A percentile compares a stretch with the other conserved stretches of the same genome.
Evolutionary conservation across 2,797 vertebrate species (phyloP).

Genomic region (Myripristis jacobus): DNA sequence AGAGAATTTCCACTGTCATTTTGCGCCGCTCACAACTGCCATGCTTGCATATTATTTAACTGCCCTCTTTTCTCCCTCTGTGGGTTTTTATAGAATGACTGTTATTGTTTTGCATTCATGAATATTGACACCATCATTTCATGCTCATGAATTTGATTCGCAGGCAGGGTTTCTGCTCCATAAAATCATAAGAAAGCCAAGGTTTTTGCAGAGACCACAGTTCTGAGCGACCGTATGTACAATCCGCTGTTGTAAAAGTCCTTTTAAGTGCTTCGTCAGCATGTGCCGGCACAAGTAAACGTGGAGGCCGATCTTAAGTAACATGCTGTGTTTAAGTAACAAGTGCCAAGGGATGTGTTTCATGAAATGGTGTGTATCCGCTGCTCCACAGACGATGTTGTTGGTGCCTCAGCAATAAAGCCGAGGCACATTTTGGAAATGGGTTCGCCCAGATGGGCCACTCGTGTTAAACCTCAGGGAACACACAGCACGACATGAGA

Average conservation of each 20-base stretch:
- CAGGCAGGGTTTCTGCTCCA: slow-evolving; percentile 1
- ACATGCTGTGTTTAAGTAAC: slow-evolving; percentile 27
- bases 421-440: slow-evolving; percentile 37
- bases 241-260: background rate
- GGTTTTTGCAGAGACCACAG: slow-evolving; percentile 9
- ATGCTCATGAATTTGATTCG: slow-evolving; percentile 15
- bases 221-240: slow-evolving; percentile 3
- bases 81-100: slow-evolving; percentile 7
- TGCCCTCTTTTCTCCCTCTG: background rate
- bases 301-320: slow-evolving; percentile 26
- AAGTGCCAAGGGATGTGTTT: slow-evolving; percentile 38
- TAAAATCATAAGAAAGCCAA: slow-evolving; percentile 1
- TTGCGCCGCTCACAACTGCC: background rate
- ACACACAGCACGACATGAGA: background rate
- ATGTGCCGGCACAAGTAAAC: background rate
- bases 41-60: slow-evolving; percentile 2
- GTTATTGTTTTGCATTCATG: slow-evolving; percentile 3
- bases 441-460: slow-evolving; percentile 29
- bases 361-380: slow-evolving; percentile 34
- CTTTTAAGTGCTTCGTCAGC: slow-evolving; percentile 14
- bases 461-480: slow-evolving; percentile 31
- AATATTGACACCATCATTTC: slow-evolving; percentile 22
- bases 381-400: slow-evolving; percentile 26
- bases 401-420: slow-evolving; percentile 30
- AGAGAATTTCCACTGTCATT: slow-evolving; percentile 7